Conservation (phyloP, 2,888 invertebrate species). For the Philhelius pedissequus region DNA sequence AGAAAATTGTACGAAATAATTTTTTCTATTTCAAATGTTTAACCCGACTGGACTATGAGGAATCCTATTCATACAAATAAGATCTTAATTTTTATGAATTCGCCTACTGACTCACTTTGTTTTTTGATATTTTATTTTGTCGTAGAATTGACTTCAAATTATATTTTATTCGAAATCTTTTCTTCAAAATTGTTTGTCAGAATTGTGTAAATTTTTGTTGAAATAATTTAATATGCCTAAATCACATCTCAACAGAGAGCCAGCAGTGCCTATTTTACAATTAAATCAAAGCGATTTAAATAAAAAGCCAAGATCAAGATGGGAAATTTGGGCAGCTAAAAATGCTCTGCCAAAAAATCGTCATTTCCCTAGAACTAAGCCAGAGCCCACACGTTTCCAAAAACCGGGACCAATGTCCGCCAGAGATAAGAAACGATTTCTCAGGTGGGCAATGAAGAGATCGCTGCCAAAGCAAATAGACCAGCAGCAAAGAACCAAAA, state of each 20-base stretch:
- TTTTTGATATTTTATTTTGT: not conserved
- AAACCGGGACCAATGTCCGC: conserved; percentile 38
- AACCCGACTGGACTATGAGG: no score
- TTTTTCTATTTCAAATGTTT: no score
- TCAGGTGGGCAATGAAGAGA: conserved; percentile 9
- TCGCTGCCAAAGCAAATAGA: conserved; percentile 12
- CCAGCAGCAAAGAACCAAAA: not conserved
- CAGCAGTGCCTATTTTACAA: not conserved
- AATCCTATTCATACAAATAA: no score
- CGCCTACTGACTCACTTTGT: no score
- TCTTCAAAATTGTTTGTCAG: not conserved
- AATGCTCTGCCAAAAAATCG: conserved; percentile 45
- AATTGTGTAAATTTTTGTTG: not conserved
- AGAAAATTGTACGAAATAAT: no score
- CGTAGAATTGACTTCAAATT: not conserved
- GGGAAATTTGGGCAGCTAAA: conserved; percentile 22
- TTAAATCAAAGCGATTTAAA: not conserved
- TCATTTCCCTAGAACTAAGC: not conserved
- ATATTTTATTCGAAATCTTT: not conserved
- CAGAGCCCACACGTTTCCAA: conserved; percentile 31
- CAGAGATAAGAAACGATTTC: conserved; percentile 31
- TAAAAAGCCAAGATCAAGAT: conserved; percentile 8
- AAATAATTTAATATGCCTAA: not conserved
- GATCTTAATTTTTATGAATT: no score
- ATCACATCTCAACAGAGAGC: not conserved